phyloP scores from a whole-genome alignment of 2,797 vertebrate genomes.

The Paramormyrops hopkinsi region DNA sequence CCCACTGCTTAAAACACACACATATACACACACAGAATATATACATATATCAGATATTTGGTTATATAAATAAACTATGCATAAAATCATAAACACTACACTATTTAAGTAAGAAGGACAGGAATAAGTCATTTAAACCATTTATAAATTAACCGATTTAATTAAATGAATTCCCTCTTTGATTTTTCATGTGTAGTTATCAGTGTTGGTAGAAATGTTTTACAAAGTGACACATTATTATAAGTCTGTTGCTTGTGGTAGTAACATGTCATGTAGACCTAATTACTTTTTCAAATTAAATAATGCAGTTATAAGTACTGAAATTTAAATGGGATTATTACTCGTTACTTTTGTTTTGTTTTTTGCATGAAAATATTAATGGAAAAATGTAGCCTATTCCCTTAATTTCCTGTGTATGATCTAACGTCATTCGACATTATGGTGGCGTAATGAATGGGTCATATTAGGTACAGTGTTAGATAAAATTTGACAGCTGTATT shows the following conservation, averaged over 20 bases:
- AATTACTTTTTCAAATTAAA: background rate
- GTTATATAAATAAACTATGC: background rate
- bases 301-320: background rate
- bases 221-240: background rate
- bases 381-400: background rate
- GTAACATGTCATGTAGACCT: background rate
- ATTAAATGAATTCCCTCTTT: background rate
- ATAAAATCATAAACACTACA: background rate
- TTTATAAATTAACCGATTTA: background rate
- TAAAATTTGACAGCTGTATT: background rate
- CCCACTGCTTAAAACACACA: background rate
- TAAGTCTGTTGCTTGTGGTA: background rate
- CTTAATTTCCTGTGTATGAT: background rate
- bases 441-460: background rate
- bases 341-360: background rate
- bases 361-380: background rate
- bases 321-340: background rate
- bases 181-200: background rate
- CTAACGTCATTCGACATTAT: background rate
- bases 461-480: background rate
- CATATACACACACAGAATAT: background rate
- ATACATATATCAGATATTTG: background rate
- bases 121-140: background rate
- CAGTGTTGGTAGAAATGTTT: background rate
- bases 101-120: background rate